Base-by-base conservation (phyloP, 2,113 vertebrate genomes). In the Oncorhynchus gorbuscha region DNA sequence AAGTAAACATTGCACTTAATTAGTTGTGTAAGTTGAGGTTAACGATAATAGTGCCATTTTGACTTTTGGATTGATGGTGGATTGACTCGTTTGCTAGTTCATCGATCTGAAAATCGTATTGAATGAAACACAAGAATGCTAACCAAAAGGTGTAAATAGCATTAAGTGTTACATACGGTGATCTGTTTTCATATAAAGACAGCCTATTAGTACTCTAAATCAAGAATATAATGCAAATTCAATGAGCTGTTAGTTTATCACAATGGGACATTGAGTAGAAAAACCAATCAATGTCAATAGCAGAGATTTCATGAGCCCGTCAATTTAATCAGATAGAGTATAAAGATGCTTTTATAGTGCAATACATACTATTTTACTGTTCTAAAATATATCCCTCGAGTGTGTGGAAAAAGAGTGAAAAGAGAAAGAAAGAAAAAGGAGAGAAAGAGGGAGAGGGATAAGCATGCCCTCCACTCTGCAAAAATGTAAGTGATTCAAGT, bases 401-500 rank as follows among this genome's bases (percentile, higher is more conserved):
- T 45, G 18, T 39, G 18, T n/a, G 45, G 68, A 12, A 22, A 22
- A 39, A 22, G 3, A 22, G 39, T 20, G 22, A 16, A 67, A 6
- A 85, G 87, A 81, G 48, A 72, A 18, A 69, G 61, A 58, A 61
- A 20, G 20, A 16, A 67, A 6, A 85, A 88, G 80, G 48, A 72
- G 22, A 69, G 61, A 58, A 61, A 12, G 24, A 28, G 11, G 9
- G 20, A 67, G 49, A 35, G 5, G 71, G 70, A 76, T 78, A 77
- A 76, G 39, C 84, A 87, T 77, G 75, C 55, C 76, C 69, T 22
- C 28, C 77, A 66, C 70, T 88, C 86, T 88, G 84, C 64, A 79
- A 81, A 81, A 39, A 69, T 32, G 32, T 8, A 39, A 71, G 74
- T 77, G 84, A 88, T 77, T 79, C 35, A 69, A 82, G 24, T 64